Percentiles rank a stretch among this genome's conserved stretches.
These are phyloP conservation scores for Eupelmus urozonus DNA, from an alignment of 2,888 invertebrate genomes.

Conservation along the genomic window DNA sequence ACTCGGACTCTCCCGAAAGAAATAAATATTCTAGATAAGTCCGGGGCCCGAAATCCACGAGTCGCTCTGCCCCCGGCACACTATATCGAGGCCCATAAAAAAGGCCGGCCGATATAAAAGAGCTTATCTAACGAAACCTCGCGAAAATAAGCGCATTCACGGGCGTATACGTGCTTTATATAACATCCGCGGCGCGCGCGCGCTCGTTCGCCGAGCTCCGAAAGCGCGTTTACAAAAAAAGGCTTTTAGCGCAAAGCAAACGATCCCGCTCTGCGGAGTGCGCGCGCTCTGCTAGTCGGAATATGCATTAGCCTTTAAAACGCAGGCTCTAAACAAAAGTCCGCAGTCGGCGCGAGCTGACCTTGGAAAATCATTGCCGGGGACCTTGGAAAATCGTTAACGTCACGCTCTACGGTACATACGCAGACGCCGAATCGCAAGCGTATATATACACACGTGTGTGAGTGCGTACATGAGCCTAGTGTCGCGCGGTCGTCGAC, in stretches of 20 bases:
- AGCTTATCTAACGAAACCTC: not conserved
- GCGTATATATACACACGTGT: not conserved
- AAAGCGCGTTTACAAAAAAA: slow-evolving; percentile 46
- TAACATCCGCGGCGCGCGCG: too few relatives aligned
- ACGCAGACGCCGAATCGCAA: slow-evolving; percentile 18
- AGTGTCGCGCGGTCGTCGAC: slow-evolving; percentile 29
- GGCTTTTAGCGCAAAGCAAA: slow-evolving; percentile 41
- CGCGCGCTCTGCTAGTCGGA: slow-evolving; percentile 20
- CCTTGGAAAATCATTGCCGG: slow-evolving; percentile 49
- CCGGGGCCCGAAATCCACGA: too few relatives aligned
- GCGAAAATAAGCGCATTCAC: not conserved
- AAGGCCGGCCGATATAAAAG: too few relatives aligned
- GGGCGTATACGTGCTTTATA: too few relatives aligned
- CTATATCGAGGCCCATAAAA: not conserved
- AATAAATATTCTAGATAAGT: too few relatives aligned
- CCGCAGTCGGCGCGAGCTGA: slow-evolving; percentile 18
- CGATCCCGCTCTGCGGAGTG: slow-evolving; percentile 11
- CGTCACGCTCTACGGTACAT: slow-evolving; percentile 47
- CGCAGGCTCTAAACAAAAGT: slow-evolving; percentile 41
- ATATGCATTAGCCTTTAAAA: slow-evolving; percentile 43
- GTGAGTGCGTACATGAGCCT: not conserved
- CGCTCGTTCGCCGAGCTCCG: too few relatives aligned
- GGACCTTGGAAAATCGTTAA: slow-evolving; percentile 57
- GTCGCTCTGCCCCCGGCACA: too few relatives aligned
- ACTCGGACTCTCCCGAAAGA: too few relatives aligned